These are phyloP conservation scores for Ailurus styani DNA, from an alignment of 2,113 vertebrate species.

Conservation along the genomic window DNA sequence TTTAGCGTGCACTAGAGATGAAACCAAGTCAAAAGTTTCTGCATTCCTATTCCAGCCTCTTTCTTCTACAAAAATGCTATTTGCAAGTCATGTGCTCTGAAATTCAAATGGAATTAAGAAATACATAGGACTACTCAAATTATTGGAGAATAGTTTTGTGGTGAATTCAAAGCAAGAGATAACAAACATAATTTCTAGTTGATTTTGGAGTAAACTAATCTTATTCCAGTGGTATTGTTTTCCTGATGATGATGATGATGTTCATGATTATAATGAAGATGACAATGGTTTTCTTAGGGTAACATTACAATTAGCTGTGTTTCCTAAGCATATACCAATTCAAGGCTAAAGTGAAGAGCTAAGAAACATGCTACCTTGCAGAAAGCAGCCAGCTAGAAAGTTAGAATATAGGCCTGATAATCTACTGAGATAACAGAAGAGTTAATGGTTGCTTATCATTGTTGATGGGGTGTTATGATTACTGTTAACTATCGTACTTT, in stretches of 20 bases:
- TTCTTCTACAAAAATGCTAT: neutral
- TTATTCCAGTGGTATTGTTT: slow-evolving; percentile 15
- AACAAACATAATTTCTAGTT: slow-evolving; percentile 24
- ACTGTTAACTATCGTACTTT: neutral
- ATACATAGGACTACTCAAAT: slow-evolving; percentile 30
- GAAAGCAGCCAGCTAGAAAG: neutral
- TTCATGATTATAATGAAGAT: neutral
- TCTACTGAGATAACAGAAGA: neutral
- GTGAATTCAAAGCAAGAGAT: slow-evolving; percentile 23
- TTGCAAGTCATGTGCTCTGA: slow-evolving; percentile 30
- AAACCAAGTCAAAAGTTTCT: slow-evolving; percentile 29
- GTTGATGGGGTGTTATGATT: neutral
- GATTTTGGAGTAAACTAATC: slow-evolving; percentile 38
- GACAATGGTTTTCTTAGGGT: slow-evolving; percentile 36
- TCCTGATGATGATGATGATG: neutral
- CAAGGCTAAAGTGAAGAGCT: neutral
- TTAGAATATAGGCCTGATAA: neutral
- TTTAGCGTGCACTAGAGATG: neutral
- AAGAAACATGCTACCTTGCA: neutral
- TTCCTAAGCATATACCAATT: neutral
- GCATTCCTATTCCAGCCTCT: neutral
- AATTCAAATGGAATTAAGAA: slow-evolving; percentile 51
- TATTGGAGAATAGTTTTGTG: neutral
- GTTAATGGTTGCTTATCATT: neutral
- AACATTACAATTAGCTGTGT: neutral